These are phyloP conservation scores for Podarcis muralis DNA, from an alignment of 2,113 vertebrate species.

Conservation along the genomic window DNA sequence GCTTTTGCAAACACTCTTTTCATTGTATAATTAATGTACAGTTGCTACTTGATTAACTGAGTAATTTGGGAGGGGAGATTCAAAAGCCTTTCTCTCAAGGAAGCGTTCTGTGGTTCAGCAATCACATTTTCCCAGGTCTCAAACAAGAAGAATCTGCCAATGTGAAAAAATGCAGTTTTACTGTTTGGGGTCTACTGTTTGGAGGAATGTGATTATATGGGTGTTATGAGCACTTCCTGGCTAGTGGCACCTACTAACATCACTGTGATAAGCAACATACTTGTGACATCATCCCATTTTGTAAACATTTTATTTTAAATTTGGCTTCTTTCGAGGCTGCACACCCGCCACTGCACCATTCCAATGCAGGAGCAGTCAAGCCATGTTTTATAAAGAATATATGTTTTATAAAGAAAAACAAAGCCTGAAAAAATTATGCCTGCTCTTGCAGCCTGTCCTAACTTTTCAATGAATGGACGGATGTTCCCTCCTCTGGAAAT, in stretches of 20 bases:
- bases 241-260: neutral
- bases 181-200: neutral
- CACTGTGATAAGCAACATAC: neutral
- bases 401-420: neutral
- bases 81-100: neutral
- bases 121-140: neutral
- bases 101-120: neutral
- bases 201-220: neutral
- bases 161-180: neutral
- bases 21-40: neutral
- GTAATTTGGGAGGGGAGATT: neutral
- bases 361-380: neutral
- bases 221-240: neutral
- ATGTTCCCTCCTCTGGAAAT: neutral
- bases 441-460: neutral
- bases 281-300: neutral
- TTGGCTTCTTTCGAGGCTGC: neutral
- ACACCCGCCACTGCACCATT: neutral
- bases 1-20: neutral
- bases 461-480: neutral
- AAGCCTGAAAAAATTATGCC: neutral
- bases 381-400: neutral
- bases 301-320: neutral
- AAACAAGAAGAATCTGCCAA: neutral
- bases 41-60: neutral